These are phyloP conservation scores for Characodon lateralis DNA, from an alignment of 2,797 vertebrate genomes.

Conservation along the genomic window DNA sequence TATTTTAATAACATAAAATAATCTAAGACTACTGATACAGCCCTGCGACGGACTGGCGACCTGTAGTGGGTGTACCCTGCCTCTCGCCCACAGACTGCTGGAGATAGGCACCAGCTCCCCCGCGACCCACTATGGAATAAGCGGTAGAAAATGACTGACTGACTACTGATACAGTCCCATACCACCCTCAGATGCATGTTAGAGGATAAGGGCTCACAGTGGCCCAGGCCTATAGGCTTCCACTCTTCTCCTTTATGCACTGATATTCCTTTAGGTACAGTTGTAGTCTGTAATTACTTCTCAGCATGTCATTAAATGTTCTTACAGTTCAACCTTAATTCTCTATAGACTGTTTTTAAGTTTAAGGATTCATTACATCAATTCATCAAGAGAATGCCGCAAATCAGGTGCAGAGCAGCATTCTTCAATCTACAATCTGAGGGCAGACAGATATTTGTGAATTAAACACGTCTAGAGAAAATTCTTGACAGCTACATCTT, in stretches of 20 bases:
- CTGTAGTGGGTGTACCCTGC: too few relatives aligned
- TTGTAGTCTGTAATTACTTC: background rate
- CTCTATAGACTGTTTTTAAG: background rate
- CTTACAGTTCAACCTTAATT: background rate
- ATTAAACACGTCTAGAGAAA: background rate
- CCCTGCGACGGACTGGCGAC: background rate
- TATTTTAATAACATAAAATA: background rate
- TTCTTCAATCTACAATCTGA: background rate
- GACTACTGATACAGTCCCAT: too few relatives aligned
- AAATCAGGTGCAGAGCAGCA: background rate
- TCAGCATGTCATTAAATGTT: background rate
- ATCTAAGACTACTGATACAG: background rate
- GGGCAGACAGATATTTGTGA: background rate
- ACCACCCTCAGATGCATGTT: too few relatives aligned
- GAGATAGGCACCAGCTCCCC: too few relatives aligned
- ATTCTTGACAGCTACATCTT: background rate
- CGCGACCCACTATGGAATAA: too few relatives aligned
- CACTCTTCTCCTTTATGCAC: background rate
- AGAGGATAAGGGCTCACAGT: background rate
- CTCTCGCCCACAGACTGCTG: too few relatives aligned
- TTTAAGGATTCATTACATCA: background rate
- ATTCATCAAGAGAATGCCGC: background rate
- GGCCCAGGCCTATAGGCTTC: background rate
- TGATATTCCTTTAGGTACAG: background rate
- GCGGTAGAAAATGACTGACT: too few relatives aligned